These are phyloP conservation scores for Asarcornis scutulata DNA, from an alignment of 2,113 vertebrate genomes.

Conservation along the genomic window DNA sequence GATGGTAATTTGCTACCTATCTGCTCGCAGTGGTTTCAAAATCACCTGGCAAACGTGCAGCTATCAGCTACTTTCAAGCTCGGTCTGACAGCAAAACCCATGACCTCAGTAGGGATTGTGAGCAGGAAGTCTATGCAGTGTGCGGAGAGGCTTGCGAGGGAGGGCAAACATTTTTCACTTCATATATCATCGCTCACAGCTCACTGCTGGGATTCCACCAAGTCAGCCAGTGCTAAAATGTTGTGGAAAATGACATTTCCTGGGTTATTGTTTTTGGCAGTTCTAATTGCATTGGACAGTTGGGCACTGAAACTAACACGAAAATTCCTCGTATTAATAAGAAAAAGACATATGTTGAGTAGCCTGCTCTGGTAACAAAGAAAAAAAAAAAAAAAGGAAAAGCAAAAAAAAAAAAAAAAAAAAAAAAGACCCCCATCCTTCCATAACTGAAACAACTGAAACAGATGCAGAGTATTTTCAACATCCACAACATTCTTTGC, in stretches of 20 bases:
- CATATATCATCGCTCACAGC: slow-evolving; percentile 55
- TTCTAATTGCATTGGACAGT: slow-evolving; percentile 6
- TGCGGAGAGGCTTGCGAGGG: slow-evolving; percentile 22
- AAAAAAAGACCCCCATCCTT: neutral
- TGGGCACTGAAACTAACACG: slow-evolving; percentile 38
- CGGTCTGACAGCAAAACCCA: neutral
- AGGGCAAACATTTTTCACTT: slow-evolving; percentile 54
- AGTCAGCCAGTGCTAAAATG: slow-evolving; percentile 39
- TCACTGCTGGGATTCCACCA: slow-evolving; percentile 56
- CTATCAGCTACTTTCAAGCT: neutral
- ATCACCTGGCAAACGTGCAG: neutral
- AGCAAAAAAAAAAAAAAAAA: neutral
- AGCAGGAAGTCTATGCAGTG: neutral
- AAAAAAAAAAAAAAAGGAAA: neutral
- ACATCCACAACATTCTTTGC: neutral
- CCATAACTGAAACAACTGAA: slow-evolving; percentile 20
- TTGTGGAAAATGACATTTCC: slow-evolving; percentile 63
- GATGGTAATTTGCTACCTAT: neutral
- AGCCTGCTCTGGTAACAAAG: neutral
- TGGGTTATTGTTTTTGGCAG: slow-evolving; percentile 55
- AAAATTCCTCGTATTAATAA: slow-evolving; percentile 22
- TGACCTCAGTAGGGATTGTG: neutral
- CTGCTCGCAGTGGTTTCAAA: neutral
- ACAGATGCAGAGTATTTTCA: neutral
- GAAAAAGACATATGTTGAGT: slow-evolving; percentile 27